Percentiles rank a stretch among this genome's conserved stretches.
Evolutionary conservation across 2,888 invertebrate species (phyloP).

Genomic region (Tachina lurida): DNA sequence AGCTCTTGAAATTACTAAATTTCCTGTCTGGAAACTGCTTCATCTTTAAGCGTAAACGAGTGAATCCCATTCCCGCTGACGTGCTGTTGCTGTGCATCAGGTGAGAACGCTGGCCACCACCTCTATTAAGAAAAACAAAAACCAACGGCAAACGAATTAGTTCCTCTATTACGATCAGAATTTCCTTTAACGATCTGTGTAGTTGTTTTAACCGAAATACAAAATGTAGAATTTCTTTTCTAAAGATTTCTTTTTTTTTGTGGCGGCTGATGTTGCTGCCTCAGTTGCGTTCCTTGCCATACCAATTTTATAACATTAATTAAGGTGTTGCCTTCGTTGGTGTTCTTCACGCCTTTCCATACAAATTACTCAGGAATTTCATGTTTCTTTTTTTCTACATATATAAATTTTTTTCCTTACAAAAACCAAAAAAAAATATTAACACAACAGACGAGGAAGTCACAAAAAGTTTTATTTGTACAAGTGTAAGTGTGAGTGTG

Average conservation of each 20-base stretch:
- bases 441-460: slow-evolving; percentile 21
- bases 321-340: slow-evolving; percentile 83
- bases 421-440: slow-evolving; percentile 13
- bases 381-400: slow-evolving; percentile 74
- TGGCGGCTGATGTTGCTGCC: slow-evolving; percentile 25
- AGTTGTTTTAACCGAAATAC: not conserved
- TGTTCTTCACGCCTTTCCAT: slow-evolving; percentile 84
- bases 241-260: not conserved
- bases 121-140: not conserved
- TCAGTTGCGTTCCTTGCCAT: slow-evolving; percentile 73
- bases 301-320: slow-evolving; percentile 83
- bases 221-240: slow-evolving; percentile 5
- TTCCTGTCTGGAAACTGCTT: too few relatives aligned
- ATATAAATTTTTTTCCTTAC: slow-evolving; percentile 26
- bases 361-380: slow-evolving; percentile 83
- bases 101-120: not conserved
- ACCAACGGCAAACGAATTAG: not conserved
- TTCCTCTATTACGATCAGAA: slow-evolving; percentile 26
- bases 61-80: too few relatives aligned
- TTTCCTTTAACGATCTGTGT: slow-evolving; percentile 25
- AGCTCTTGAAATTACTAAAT: too few relatives aligned
- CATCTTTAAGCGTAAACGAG: too few relatives aligned
- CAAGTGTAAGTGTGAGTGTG: not conserved
- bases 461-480: not conserved
- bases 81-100: too few relatives aligned